Evolutionary conservation across 1,140 invertebrate species (phyloP).

Genomic region (Drosophila cardini): DNA sequence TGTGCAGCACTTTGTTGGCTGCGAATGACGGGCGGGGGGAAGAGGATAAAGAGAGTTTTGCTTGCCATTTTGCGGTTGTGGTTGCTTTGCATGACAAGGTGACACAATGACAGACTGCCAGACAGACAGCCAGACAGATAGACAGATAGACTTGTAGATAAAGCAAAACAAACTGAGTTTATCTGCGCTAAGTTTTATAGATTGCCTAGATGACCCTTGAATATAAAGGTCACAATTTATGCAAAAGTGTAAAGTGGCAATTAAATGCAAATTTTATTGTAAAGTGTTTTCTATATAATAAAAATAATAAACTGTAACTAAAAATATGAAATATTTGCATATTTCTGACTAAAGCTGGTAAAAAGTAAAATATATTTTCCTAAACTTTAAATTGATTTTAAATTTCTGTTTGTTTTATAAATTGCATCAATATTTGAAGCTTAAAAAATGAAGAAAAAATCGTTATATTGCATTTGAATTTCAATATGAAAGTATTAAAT

Average conservation of each 20-base stretch:
- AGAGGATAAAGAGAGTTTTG: conserved; percentile 35
- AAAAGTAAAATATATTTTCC: too few species aligned
- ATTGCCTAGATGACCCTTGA: neutral
- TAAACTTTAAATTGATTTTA: too few species aligned
- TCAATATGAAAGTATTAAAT: too few species aligned
- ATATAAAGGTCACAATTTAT: neutral
- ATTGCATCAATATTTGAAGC: too few species aligned
- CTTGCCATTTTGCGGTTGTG: conserved; percentile 53
- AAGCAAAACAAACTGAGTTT: conserved; percentile 5
- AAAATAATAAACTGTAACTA: too few species aligned
- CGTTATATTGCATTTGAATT: too few species aligned
- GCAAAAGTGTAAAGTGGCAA: neutral
- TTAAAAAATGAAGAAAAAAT: too few species aligned
- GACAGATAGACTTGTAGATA: neutral
- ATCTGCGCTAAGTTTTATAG: conserved; percentile 14
- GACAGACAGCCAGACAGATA: conserved; percentile 7
- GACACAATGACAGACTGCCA: conserved; percentile 31
- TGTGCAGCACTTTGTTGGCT: conserved; percentile 47
- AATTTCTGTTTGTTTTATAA: too few species aligned
- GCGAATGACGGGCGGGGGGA: too few species aligned
- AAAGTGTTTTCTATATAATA: too few species aligned
- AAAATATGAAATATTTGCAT: too few species aligned
- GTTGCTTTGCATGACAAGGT: conserved; percentile 31
- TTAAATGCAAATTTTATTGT: neutral
- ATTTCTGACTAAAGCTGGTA: too few species aligned